Conservation (phyloP, 2,888 invertebrate genomes). For the Microdon myrmicae region DNA sequence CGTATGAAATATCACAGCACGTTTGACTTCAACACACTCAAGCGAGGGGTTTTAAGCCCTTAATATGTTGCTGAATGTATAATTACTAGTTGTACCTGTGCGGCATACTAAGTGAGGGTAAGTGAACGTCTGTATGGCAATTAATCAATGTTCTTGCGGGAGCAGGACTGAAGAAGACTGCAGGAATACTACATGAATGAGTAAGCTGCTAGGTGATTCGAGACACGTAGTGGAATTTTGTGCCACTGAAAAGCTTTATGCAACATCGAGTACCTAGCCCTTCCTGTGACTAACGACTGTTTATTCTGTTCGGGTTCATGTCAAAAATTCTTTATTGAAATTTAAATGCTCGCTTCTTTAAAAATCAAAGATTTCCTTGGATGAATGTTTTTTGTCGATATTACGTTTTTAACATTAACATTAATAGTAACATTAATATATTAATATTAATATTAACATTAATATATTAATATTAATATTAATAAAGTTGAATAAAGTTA, state of each 20-base stretch:
- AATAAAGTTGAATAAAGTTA: too few species aligned
- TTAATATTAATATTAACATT: too few species aligned
- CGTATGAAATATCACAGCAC: conserved; percentile 22
- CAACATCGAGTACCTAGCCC: conserved; percentile 18
- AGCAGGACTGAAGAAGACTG: conserved; percentile 15
- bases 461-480: too few species aligned
- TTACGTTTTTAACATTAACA: too few species aligned
- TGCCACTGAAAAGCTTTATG: conserved; percentile 34
- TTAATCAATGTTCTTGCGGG: conserved; percentile 2
- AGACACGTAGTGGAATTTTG: conserved; percentile 35
- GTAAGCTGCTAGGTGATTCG: conserved; percentile 37
- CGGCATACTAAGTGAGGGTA: conserved; percentile 35
- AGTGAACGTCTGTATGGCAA: conserved; percentile 20
- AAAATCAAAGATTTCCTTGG: too few species aligned
- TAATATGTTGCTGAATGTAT: conserved; percentile 29
- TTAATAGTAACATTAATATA: too few species aligned
- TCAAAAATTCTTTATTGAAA: too few species aligned
- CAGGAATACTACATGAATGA: conserved; percentile 41
- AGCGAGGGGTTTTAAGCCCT: conserved; percentile 30
- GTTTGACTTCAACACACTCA: conserved; percentile 44
- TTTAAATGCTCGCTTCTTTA: too few species aligned
- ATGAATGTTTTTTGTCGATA: too few species aligned
- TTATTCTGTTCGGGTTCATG: too few species aligned
- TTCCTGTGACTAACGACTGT: too few species aligned
- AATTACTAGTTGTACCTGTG: conserved; percentile 37